These are phyloP conservation scores for Luffia ferchaultella DNA, from an alignment of 2,888 invertebrate species.

Conservation along the genomic window DNA sequence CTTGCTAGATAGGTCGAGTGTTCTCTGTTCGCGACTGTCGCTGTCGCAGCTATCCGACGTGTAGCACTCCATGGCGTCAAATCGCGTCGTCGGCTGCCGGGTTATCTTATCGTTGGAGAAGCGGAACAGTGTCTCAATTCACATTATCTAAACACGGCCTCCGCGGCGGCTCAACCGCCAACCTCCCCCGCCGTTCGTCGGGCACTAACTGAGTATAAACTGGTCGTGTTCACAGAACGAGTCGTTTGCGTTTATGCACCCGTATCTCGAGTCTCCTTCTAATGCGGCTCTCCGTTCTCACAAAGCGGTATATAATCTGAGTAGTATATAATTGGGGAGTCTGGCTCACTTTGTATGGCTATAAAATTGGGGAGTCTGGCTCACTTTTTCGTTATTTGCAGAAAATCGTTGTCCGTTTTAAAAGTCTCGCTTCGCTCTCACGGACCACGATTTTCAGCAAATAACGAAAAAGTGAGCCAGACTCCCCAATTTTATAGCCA, in stretches of 20 bases:
- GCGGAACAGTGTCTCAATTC: background rate
- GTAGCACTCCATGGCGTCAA: slow-evolving; percentile 73
- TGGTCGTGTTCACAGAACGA: too few species aligned
- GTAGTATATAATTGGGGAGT: too few species aligned
- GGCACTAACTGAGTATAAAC: too few species aligned
- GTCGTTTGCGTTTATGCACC: too few species aligned
- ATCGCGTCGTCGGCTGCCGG: slow-evolving; percentile 10
- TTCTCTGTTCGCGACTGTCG: slow-evolving; percentile 74
- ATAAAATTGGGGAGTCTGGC: too few species aligned
- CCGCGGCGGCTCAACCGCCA: background rate
- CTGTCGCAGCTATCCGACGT: slow-evolving; percentile 87
- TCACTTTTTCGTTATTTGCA: too few species aligned
- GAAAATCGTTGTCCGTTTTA: too few species aligned
- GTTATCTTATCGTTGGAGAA: background rate
- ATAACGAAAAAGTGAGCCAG: too few species aligned
- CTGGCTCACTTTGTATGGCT: too few species aligned
- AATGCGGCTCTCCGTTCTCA: background rate
- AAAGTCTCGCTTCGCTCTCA: too few species aligned
- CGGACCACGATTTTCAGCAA: too few species aligned
- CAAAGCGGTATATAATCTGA: background rate
- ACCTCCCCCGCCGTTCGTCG: background rate
- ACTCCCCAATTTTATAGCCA: too few species aligned
- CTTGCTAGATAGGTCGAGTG: slow-evolving; percentile 69
- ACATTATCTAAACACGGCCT: background rate
- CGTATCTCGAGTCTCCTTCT: background rate